Evolutionary conservation across 1,140 invertebrate species (phyloP), one percentile per base, ranked within the genome.

Genomic region (Diorhabda carinulata): DNA sequence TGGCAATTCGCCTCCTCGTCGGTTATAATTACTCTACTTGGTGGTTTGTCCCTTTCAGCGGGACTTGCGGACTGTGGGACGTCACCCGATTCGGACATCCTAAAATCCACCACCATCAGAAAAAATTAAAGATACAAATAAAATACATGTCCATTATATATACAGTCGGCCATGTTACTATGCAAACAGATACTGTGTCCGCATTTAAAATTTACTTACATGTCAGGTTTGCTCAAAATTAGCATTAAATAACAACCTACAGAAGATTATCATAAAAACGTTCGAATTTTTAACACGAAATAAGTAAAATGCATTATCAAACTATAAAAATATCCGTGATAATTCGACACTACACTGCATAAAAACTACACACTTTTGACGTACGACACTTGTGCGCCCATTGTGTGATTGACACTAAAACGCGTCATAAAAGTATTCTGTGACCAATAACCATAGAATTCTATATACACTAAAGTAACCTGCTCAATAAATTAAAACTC

Each of bases 1-100:
- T 79, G 69, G 43, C 66, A 71, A 47, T 62, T 61, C 67, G 79
- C 70, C 62, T 81, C 80, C 8, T 71, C 67, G 43, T 80, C 80
- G 10, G 70, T 69, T 25, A 81, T 60, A 3, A 76, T 47, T 9
- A 81, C 74, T 42, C 77, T 76, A 5, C 70, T 67, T 41, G 76
- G 72, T 8, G 65, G 64, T 64, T 76, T 78, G 59, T 78, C 75
- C 56, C 67, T 66, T 58, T 76, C 75, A 6, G 73, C 75, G 7
- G 77, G 73, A 63, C 74, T 76, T 40, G 67, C 74, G 6, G 74
- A 71, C 66, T 75, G 76, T 43, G 65, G 70, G 3, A 70, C 73
- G 60, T 75, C 78, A 4, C 65, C 73, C 44, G 70, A 72, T 43
- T 78, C 78, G 63, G 77, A 77, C 77, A 78, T 79, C 68, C 71